phyloP scores from a whole-genome alignment of 2,797 vertebrate species.

The Pantherophis alleghaniensis region DNA sequence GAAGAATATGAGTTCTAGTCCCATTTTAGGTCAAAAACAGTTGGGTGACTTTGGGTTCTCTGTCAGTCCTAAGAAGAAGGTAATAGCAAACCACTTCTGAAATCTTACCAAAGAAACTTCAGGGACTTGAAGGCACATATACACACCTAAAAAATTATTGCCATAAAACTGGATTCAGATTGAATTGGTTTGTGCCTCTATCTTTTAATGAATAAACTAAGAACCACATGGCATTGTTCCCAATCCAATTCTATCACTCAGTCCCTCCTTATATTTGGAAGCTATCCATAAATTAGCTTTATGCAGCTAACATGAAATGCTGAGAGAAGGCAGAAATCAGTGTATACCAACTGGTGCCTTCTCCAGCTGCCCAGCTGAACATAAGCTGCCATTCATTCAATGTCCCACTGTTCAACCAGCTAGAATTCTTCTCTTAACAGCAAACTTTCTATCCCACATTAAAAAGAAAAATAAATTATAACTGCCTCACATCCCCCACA shows the following conservation, averaged over 20 bases:
- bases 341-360: not conserved
- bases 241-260: not conserved
- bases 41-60: not conserved
- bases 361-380: not conserved
- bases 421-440: not conserved
- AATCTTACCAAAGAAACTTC: not conserved
- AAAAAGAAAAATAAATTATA: not conserved
- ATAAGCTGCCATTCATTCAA: not conserved
- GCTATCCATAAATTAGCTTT: not conserved
- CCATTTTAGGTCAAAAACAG: not conserved
- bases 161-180: not conserved
- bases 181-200: not conserved
- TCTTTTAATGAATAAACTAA: not conserved
- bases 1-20: not conserved
- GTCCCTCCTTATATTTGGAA: not conserved
- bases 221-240: not conserved
- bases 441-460: not conserved
- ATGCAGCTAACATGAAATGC: not conserved
- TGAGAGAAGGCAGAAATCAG: not conserved
- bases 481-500: not conserved
- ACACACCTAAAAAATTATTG: not conserved
- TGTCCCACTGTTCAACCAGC: not conserved
- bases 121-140: not conserved
- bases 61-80: not conserved
- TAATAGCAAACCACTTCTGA: not conserved